These are phyloP conservation scores for Drosophila longiperda DNA, from an alignment of 2,888 invertebrate species.

Conservation along the genomic window DNA sequence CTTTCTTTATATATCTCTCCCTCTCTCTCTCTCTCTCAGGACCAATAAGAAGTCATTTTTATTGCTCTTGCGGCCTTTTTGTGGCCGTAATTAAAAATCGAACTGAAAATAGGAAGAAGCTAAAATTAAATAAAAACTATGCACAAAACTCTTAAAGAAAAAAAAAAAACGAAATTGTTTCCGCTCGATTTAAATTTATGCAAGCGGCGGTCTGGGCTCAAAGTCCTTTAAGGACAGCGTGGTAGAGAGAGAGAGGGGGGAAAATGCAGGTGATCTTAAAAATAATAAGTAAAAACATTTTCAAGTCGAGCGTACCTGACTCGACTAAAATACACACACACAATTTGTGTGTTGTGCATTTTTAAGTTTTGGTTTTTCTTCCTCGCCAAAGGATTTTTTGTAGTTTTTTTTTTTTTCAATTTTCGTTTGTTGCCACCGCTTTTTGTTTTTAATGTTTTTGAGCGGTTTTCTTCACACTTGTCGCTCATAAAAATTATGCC, in stretches of 20 bases:
- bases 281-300: slow-evolving; percentile 8
- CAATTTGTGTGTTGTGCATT: slow-evolving; percentile 55
- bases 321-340: slow-evolving; percentile 20
- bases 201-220: slow-evolving; percentile 47
- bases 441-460: slow-evolving; percentile 45
- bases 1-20: too few relatives aligned
- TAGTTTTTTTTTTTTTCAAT: slow-evolving; percentile 13
- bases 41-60: slow-evolving; percentile 37
- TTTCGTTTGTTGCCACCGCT: slow-evolving; percentile 51
- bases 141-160: slow-evolving; percentile 23
- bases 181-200: slow-evolving; percentile 59
- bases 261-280: slow-evolving; percentile 31
- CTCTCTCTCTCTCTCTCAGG: slow-evolving; percentile 3
- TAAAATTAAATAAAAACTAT: slow-evolving; percentile 27
- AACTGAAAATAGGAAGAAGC: slow-evolving; percentile 8
- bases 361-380: slow-evolving; percentile 19
- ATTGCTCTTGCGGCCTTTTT: slow-evolving; percentile 65
- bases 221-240: slow-evolving; percentile 31
- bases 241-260: slow-evolving; percentile 21
- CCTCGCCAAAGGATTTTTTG: slow-evolving; percentile 38
- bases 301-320: slow-evolving; percentile 15
- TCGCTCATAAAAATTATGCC: slow-evolving; percentile 63
- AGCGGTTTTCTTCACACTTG: slow-evolving; percentile 65
- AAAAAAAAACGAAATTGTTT: slow-evolving; percentile 63
- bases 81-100: slow-evolving; percentile 72